Evolutionary conservation across 2,797 vertebrate species (phyloP).

Genomic region (Sternarchorhynchus goeldii): DNA sequence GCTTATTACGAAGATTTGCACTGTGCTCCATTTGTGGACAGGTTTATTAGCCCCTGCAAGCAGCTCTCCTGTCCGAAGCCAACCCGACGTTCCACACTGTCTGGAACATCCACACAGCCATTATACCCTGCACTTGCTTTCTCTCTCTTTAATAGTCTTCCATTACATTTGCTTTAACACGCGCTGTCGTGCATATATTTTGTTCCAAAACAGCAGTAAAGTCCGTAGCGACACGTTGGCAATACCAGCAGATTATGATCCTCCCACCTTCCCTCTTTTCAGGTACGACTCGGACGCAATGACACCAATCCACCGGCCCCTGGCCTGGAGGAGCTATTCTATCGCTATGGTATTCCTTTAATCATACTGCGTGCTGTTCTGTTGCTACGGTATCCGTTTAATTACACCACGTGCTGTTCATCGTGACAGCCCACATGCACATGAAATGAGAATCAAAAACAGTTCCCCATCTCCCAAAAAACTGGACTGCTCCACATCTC

Average conservation of each 20-base stretch:
- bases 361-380: constrained; percentile 64
- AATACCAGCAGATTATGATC: not conserved
- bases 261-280: constrained; percentile 46
- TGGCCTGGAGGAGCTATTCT: constrained; percentile 79
- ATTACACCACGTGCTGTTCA: constrained; percentile 26
- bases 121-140: constrained; percentile 58
- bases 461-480: not conserved
- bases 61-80: constrained; percentile 51
- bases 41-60: constrained; percentile 45
- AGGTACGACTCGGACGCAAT: constrained; percentile 74
- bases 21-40: constrained; percentile 45
- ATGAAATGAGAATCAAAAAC: not conserved
- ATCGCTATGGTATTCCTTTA: constrained; percentile 66
- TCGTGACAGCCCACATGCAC: not conserved
- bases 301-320: constrained; percentile 73
- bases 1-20: constrained; percentile 49
- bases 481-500: not conserved
- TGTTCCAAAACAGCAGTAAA: not conserved
- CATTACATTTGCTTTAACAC: constrained; percentile 41
- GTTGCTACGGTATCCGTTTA: constrained; percentile 67
- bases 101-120: constrained; percentile 55
- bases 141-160: not conserved
- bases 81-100: constrained; percentile 42
- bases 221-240: no score
- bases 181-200: constrained; percentile 7